Evolutionary conservation across 1,140 invertebrate species (phyloP).

Genomic region (Oncopodura yosiiana): DNA sequence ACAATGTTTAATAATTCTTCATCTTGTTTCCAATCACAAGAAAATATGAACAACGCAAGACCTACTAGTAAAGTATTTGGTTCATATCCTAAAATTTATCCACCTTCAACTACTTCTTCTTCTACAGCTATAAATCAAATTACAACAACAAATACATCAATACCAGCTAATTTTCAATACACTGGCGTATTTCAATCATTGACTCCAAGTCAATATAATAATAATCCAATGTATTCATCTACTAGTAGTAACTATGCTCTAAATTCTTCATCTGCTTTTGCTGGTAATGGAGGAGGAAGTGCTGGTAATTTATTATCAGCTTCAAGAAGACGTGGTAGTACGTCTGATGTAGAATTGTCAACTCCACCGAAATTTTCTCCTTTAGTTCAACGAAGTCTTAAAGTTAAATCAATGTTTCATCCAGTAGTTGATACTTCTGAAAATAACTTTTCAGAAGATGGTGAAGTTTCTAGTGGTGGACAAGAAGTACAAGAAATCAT

Average conservation of each 20-base stretch:
- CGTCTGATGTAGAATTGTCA: constrained; percentile 23
- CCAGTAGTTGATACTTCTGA: constrained; percentile 9
- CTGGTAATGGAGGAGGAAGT: background rate
- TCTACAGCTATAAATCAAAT: background rate
- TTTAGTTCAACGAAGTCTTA: background rate
- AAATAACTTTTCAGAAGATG: constrained; percentile 30
- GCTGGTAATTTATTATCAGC: background rate
- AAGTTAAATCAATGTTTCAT: constrained; percentile 24
- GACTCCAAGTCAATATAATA: background rate
- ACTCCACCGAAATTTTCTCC: constrained; percentile 11
- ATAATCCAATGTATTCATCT: background rate
- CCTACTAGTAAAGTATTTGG: background rate
- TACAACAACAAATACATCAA: background rate
- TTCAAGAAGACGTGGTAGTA: constrained; percentile 14
- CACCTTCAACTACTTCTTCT: background rate
- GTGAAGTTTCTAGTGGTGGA: constrained; percentile 32
- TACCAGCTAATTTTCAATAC: background rate
- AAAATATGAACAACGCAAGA: background rate
- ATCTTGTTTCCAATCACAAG: background rate
- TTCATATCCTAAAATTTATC: background rate
- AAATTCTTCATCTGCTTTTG: background rate
- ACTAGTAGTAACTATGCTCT: background rate
- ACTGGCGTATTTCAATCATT: background rate
- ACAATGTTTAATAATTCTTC: constrained; percentile 20
- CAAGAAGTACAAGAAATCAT: constrained; percentile 35